Percentiles rank a stretch among this genome's conserved stretches.
Evolutionary conservation across 2,113 vertebrate species (phyloP).

Genomic region (Megalops atlanticus): DNA sequence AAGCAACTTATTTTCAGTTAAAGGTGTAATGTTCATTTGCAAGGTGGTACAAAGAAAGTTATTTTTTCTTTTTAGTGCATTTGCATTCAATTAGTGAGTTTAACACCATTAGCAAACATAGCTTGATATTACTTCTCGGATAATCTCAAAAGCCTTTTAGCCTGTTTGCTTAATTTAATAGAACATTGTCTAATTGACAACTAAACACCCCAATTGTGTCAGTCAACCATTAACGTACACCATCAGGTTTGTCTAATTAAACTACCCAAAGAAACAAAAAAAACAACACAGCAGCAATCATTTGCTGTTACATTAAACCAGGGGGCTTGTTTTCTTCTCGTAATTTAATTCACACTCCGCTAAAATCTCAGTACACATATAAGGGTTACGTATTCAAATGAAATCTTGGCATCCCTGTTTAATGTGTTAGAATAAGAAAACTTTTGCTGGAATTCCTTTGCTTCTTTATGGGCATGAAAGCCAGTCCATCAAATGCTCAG

Average conservation of each 20-base stretch:
- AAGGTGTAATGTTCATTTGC: constrained; percentile 68
- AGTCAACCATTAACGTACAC: neutral
- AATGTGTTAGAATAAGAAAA: neutral
- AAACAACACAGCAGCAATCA: neutral
- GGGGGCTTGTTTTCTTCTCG: neutral
- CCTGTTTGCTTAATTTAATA: constrained; percentile 59
- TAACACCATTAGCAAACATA: constrained; percentile 66
- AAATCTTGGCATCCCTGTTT: neutral
- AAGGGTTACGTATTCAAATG: neutral
- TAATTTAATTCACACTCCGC: neutral
- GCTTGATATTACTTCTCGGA: constrained; percentile 61
- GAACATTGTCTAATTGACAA: neutral
- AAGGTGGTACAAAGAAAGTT: constrained; percentile 63
- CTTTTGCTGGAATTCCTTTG: neutral
- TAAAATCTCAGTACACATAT: neutral
- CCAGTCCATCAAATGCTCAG: neutral
- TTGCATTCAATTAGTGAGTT: constrained; percentile 65
- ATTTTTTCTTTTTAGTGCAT: constrained; percentile 61
- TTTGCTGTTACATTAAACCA: neutral
- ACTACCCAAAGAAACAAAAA: neutral
- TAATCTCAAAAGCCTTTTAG: constrained; percentile 54
- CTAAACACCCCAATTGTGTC: neutral
- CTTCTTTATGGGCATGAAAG: neutral
- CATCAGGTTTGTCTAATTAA: neutral
- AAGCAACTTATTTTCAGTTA: constrained; percentile 69